phyloP scores from a whole-genome alignment of 2,113 vertebrate species.

The Serinus canaria region DNA sequence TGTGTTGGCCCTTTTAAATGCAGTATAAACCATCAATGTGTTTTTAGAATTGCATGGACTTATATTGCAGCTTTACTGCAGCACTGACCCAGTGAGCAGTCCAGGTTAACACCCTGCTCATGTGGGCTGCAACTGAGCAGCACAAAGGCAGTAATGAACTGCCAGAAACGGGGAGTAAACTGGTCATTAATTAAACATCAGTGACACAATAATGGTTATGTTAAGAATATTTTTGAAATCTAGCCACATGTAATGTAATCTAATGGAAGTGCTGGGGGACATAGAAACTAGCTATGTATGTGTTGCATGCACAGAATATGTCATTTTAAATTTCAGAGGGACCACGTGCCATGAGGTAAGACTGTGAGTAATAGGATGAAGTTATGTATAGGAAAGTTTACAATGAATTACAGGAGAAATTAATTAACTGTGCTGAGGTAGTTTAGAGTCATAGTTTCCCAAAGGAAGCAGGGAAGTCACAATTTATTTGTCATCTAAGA shows the following conservation, averaged over 20 bases:
- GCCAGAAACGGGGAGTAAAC: background rate
- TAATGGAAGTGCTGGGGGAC: background rate
- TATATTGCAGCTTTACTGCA: background rate
- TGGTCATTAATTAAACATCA: background rate
- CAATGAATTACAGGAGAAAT: constrained; percentile 35
- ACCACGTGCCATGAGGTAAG: constrained; percentile 10
- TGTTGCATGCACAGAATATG: background rate
- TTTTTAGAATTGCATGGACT: background rate
- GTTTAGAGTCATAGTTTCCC: background rate
- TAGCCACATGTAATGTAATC: background rate
- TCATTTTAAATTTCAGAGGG: constrained; percentile 15
- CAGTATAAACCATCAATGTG: background rate
- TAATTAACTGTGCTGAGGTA: constrained; percentile 1
- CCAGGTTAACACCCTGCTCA: background rate
- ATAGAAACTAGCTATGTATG: background rate
- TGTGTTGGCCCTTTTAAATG: background rate
- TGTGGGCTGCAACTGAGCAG: background rate
- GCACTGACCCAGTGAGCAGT: background rate
- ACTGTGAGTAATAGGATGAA: constrained; percentile 48
- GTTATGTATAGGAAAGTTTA: constrained; percentile 29
- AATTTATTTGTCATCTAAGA: background rate
- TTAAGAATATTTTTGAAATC: background rate
- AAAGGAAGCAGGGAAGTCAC: constrained; percentile 3
- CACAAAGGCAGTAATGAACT: background rate
- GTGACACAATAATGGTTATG: background rate